Evolutionary conservation across 1,140 invertebrate genomes (phyloP).

Genomic region (Antheraea mylitta): DNA sequence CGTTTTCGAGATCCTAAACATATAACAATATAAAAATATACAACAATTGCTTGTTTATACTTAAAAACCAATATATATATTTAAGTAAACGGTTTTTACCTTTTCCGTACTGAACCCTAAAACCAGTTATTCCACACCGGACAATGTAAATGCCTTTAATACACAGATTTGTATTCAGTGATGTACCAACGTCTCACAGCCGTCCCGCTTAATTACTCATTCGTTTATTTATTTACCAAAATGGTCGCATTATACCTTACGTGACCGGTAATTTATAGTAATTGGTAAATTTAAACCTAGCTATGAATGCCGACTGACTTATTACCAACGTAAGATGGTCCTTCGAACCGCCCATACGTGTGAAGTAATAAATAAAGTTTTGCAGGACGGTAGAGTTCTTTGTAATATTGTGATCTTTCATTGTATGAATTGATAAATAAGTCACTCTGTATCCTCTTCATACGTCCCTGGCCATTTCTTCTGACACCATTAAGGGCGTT

Average conservation of each 20-base stretch:
- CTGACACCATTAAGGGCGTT: background rate
- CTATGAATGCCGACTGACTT: slow-evolving; percentile 26
- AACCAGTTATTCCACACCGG: slow-evolving; percentile 30
- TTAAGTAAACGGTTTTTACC: too few species aligned
- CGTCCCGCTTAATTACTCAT: slow-evolving; percentile 44
- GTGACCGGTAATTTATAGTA: slow-evolving; percentile 41
- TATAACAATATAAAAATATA: too few species aligned
- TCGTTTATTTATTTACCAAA: slow-evolving; percentile 45
- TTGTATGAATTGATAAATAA: slow-evolving; percentile 28
- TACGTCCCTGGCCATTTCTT: slow-evolving; percentile 12
- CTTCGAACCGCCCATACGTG: slow-evolving; percentile 5
- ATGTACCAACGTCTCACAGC: slow-evolving; percentile 15
- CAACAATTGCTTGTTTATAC: too few species aligned
- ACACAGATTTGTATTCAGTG: slow-evolving; percentile 44
- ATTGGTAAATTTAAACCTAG: slow-evolving; percentile 44
- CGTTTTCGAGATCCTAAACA: too few species aligned
- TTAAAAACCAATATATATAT: too few species aligned
- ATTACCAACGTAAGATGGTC: slow-evolving; percentile 14
- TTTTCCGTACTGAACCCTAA: slow-evolving; percentile 17
- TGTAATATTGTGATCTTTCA: slow-evolving; percentile 14
- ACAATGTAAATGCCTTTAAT: slow-evolving; percentile 42
- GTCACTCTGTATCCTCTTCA: slow-evolving; percentile 19
- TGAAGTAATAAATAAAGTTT: slow-evolving; percentile 2
- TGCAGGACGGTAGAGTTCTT: background rate
- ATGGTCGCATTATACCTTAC: slow-evolving; percentile 37